phyloP scores from a whole-genome alignment of 2,113 vertebrate genomes.

The Cacatua alba region DNA sequence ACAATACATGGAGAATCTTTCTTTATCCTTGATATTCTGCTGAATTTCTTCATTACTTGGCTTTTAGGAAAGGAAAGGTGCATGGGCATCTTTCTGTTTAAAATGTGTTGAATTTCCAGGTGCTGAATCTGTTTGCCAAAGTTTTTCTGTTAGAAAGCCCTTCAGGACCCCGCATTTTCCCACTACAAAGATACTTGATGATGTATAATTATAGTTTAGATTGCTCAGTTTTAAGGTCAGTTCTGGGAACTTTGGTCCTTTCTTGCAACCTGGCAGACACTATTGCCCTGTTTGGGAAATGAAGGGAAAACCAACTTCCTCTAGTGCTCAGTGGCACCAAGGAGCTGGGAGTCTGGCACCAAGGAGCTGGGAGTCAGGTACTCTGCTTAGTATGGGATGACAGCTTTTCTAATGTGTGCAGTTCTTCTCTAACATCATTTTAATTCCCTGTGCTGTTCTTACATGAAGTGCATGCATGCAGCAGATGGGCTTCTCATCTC shows the following conservation, averaged over 20 bases:
- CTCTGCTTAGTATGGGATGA: background rate
- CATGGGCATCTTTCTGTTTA: background rate
- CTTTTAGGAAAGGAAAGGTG: background rate
- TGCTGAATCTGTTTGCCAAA: background rate
- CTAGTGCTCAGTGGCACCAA: background rate
- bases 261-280: background rate
- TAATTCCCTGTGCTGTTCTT: background rate
- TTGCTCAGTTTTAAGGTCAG: background rate
- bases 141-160: background rate
- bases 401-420: background rate
- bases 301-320: background rate
- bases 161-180: background rate
- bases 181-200: background rate
- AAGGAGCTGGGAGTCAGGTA: background rate
- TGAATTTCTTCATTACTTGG: background rate
- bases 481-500: background rate
- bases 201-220: background rate
- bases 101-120: background rate
- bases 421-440: accelerated
- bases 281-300: background rate
- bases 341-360: background rate
- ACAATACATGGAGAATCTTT: background rate
- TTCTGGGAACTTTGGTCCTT: background rate
- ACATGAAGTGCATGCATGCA: background rate
- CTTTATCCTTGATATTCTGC: background rate